Conservation (phyloP, 1,140 invertebrate species). For the Drosophila subpulchrella region DNA sequence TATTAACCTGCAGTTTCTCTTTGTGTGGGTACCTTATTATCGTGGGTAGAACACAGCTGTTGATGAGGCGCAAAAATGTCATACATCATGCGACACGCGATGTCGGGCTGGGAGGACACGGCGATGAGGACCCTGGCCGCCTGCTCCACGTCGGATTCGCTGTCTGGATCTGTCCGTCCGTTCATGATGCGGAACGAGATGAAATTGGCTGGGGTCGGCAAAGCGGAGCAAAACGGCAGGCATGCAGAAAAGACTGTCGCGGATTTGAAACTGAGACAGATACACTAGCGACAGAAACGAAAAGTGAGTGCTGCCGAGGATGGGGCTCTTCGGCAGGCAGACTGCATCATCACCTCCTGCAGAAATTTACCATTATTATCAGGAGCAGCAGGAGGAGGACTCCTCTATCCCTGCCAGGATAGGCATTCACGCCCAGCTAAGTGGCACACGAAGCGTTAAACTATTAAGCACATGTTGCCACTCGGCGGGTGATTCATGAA, state of each 20-base stretch:
- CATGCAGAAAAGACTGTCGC: conserved; percentile 43
- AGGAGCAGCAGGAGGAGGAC: neutral
- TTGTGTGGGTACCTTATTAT: conserved; percentile 55
- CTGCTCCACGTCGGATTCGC: conserved; percentile 4
- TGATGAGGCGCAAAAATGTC: conserved; percentile 82
- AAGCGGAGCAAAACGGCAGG: conserved; percentile 21
- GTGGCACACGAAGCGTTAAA: conserved; percentile 71
- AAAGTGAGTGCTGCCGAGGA: conserved; percentile 33
- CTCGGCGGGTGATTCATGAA: conserved; percentile 18
- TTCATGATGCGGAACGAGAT: conserved; percentile 28
- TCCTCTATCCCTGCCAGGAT: conserved; percentile 16
- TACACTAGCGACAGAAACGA: conserved; percentile 33
- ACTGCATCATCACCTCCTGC: conserved; percentile 25
- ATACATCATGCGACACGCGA: conserved; percentile 74
- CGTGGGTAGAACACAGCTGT: conserved; percentile 44
- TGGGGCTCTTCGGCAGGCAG: conserved; percentile 18
- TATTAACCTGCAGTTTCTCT: neutral
- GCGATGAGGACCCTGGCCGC: conserved; percentile 7
- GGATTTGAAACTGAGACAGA: conserved; percentile 61
- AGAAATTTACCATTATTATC: conserved; percentile 38
- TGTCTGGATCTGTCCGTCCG: conserved; percentile 5
- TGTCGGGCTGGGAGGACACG: conserved; percentile 5
- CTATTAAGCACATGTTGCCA: conserved; percentile 67
- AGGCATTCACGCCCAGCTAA: conserved; percentile 41
- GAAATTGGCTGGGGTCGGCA: conserved; percentile 26